A percentile compares a stretch with the other conserved stretches of the same genome.
phyloP scores from a whole-genome alignment of 2,113 vertebrate species.

The Oryzias woworae region DNA sequence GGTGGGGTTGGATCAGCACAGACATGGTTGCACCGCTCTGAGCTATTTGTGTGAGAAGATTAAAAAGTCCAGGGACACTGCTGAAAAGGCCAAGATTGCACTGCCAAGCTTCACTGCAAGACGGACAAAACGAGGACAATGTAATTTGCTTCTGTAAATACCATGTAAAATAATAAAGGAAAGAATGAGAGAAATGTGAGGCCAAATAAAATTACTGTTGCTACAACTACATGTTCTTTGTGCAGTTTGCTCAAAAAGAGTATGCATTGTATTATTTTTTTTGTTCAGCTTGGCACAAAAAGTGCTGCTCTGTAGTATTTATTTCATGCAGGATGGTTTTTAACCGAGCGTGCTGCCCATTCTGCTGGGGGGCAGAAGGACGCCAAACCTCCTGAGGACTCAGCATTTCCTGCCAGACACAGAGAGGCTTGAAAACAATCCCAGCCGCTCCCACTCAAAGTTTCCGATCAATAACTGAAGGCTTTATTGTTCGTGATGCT shows the following conservation, averaged over 20 bases:
- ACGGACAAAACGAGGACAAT: constrained; percentile 38
- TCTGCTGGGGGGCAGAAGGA: constrained; percentile 46
- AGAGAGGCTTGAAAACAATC: constrained; percentile 8
- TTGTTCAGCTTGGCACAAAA: constrained; percentile 16
- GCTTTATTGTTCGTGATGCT: neutral
- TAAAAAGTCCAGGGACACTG: constrained; percentile 43
- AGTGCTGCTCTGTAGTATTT: constrained; percentile 35
- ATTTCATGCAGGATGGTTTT: constrained; percentile 26
- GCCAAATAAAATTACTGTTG: constrained; percentile 74
- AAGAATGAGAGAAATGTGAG: constrained; percentile 53
- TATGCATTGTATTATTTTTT: constrained; percentile 13
- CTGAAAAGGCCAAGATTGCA: constrained; percentile 60
- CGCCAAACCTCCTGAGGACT: constrained; percentile 30
- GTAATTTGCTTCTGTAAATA: constrained; percentile 70
- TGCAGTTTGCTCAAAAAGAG: neutral
- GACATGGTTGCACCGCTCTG: neutral
- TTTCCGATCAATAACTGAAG: neutral
- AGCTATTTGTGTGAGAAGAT: constrained; percentile 1
- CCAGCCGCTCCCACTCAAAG: neutral
- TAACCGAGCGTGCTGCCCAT: constrained; percentile 9
- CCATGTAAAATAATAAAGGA: constrained; percentile 67
- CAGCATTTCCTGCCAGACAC: constrained; percentile 50
- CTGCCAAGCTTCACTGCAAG: constrained; percentile 68
- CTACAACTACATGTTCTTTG: constrained; percentile 20
- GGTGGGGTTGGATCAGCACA: constrained; percentile 18